Evolutionary conservation across 2,888 invertebrate genomes (phyloP).

Genomic region (Tachina grossa): DNA sequence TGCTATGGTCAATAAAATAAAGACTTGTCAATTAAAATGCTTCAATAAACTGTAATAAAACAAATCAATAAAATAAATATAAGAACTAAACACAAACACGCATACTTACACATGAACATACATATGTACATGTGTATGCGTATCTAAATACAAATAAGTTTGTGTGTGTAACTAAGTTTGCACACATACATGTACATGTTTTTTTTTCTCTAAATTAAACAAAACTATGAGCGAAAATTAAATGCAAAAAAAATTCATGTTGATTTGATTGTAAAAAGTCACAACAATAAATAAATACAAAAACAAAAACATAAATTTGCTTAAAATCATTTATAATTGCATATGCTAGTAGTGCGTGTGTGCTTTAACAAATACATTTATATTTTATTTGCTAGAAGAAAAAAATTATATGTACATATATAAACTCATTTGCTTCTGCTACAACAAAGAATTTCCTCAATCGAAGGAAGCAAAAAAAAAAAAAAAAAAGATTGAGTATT

Average conservation of each 20-base stretch:
- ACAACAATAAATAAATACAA: slow-evolving; percentile 59
- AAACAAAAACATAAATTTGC: slow-evolving; percentile 13
- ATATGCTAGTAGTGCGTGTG: neutral
- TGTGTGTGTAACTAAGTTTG: neutral
- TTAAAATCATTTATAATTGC: slow-evolving; percentile 17
- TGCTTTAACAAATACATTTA: slow-evolving; percentile 14
- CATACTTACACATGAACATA: neutral
- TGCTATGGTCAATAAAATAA: slow-evolving; percentile 57
- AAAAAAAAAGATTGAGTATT: slow-evolving; percentile 42
- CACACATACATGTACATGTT: slow-evolving; percentile 3
- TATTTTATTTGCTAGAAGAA: slow-evolving; percentile 12
- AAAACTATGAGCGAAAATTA: neutral
- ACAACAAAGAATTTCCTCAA: slow-evolving; percentile 5
- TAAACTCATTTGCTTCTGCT: slow-evolving; percentile 28
- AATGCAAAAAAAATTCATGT: slow-evolving; percentile 43
- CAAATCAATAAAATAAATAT: slow-evolving; percentile 59
- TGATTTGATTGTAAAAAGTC: slow-evolving; percentile 67
- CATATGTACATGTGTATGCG: too few relatives aligned
- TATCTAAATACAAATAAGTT: too few relatives aligned
- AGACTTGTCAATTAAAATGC: slow-evolving; percentile 61
- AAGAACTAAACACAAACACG: neutral
- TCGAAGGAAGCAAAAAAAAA: slow-evolving; percentile 48
- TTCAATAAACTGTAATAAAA: slow-evolving; percentile 61
- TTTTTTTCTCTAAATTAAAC: slow-evolving; percentile 21
- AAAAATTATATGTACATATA: neutral